Evolutionary conservation across 1,140 invertebrate species (phyloP).

Genomic region (Ostrea denselamellosa): DNA sequence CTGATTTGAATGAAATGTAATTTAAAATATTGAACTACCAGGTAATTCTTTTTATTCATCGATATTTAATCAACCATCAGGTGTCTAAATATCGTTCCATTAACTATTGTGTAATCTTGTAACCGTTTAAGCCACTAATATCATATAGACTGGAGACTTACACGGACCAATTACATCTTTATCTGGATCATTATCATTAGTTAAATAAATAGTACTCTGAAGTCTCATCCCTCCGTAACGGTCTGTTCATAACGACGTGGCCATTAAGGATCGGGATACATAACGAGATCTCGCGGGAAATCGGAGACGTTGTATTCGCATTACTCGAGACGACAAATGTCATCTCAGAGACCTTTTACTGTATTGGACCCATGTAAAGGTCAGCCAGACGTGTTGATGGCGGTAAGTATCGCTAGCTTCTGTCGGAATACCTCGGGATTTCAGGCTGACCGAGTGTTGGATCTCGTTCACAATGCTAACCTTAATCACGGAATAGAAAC

Average conservation of each 20-base stretch:
- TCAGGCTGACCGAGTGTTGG: background rate
- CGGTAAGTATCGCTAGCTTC: background rate
- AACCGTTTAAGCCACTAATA: background rate
- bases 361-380: background rate
- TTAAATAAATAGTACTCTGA: constrained; percentile 28
- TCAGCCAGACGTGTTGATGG: background rate
- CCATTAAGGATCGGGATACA: constrained; percentile 22
- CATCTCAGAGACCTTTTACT: background rate
- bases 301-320: background rate
- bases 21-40: too few relatives aligned
- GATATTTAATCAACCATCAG: too few relatives aligned
- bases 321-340: constrained; percentile 2
- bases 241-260: background rate
- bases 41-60: too few relatives aligned
- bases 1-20: too few relatives aligned
- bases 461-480: background rate
- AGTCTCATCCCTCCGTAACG: background rate
- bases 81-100: too few relatives aligned
- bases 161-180: background rate
- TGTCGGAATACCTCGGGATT: background rate
- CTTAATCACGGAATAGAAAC: background rate
- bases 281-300: constrained; percentile 30
- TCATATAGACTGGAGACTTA: background rate
- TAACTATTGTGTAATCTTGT: too few relatives aligned
- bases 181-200: constrained; percentile 24